phyloP scores from a whole-genome alignment of 2,113 vertebrate species.

The Tamias sibiricus region DNA sequence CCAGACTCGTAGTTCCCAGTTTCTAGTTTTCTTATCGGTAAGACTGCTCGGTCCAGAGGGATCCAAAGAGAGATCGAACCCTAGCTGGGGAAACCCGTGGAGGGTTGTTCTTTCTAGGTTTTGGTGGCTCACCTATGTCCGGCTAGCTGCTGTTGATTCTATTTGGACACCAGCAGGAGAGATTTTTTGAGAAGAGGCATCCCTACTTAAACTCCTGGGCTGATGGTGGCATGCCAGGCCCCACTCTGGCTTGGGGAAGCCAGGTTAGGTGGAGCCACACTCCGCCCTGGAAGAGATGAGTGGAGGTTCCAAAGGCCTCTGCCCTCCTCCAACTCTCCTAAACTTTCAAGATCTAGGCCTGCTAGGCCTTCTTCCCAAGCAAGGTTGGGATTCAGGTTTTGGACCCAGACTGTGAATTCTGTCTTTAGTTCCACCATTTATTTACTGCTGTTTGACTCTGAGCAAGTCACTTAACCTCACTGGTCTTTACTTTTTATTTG shows the following conservation, averaged over 20 bases:
- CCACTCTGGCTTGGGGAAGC: too few relatives aligned
- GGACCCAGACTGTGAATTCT: neutral
- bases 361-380: neutral
- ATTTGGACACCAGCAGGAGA: neutral
- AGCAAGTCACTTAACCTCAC: neutral
- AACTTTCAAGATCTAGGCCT: neutral
- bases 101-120: neutral
- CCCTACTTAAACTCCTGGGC: neutral
- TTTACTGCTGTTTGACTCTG: neutral
- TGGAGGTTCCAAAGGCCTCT: neutral
- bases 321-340: neutral
- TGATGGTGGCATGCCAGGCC: neutral
- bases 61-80: neutral
- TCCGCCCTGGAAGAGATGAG: neutral
- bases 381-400: neutral
- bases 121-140: neutral
- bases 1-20: neutral
- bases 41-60: neutral
- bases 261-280: neutral
- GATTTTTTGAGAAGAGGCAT: neutral
- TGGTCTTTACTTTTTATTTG: slow-evolving; percentile 16
- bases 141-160: neutral
- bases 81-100: neutral
- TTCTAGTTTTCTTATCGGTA: slow-evolving; percentile 30
- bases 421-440: neutral